These are phyloP conservation scores for Corythoichthys haematopterus DNA, from an alignment of 2,113 vertebrate species.

Conservation along the genomic window DNA sequence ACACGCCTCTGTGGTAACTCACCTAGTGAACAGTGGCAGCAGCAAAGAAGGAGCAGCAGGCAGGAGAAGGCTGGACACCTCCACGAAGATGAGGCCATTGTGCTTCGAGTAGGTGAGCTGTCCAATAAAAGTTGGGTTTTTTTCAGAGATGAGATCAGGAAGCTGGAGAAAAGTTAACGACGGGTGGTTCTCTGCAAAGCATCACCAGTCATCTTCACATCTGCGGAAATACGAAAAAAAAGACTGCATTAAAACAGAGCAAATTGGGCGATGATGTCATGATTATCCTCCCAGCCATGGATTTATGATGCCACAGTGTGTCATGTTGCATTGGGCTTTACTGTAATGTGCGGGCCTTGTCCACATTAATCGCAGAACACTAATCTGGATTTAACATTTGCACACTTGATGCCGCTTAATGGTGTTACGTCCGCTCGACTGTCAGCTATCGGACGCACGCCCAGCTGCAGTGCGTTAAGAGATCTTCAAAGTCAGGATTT, in stretches of 20 bases:
- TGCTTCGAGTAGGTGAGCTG: slow-evolving; percentile 36
- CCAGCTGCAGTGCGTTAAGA: not conserved
- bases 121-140: slow-evolving; percentile 27
- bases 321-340: slow-evolving; percentile 1
- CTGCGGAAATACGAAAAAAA: slow-evolving; percentile 38
- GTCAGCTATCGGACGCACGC: not conserved
- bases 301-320: not conserved
- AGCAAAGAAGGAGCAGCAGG: slow-evolving; percentile 59
- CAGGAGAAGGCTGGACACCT: slow-evolving; percentile 56
- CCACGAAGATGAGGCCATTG: slow-evolving; percentile 66
- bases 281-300: not conserved
- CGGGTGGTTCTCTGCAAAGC: slow-evolving; percentile 49
- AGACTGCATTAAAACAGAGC: slow-evolving; percentile 15
- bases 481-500: not conserved
- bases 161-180: slow-evolving; percentile 52
- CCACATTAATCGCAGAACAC: slow-evolving; percentile 1
- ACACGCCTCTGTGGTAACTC: slow-evolving; percentile 45
- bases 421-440: slow-evolving; percentile 1
- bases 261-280: not conserved
- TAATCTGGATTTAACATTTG: slow-evolving; percentile 12
- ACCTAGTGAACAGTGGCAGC: slow-evolving; percentile 68
- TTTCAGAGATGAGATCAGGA: slow-evolving; percentile 20
- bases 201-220: slow-evolving; percentile 63
- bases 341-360: not conserved
- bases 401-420: slow-evolving; percentile 6